Evolutionary conservation across 2,888 invertebrate species (phyloP), one percentile per base, ranked within the genome.

Genomic region (Drosophila pseudotakahashii): DNA sequence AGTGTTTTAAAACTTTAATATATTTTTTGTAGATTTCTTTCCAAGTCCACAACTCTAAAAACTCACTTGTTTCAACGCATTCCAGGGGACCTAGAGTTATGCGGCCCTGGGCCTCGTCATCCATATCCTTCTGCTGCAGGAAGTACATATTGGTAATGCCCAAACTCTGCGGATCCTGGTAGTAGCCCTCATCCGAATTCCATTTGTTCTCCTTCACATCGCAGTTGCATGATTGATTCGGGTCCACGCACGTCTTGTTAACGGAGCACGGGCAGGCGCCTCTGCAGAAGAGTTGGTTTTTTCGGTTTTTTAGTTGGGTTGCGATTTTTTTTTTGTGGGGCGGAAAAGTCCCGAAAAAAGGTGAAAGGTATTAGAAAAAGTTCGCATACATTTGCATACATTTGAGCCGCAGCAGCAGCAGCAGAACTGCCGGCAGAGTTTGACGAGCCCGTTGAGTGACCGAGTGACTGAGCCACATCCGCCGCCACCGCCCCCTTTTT

Each of bases 131-230:
- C 89, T 97, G 97, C 88, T 98, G 97, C 52, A 97, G 92, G 90
- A 98, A 97, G 78, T 96, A 96, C 96, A 98, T 97, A 90, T 97
- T 96, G 6, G 96, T 98, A 61, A 98, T 96, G 19, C 98, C 98
- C 75, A 98, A 93, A 88, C 97, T 97, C 78, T 94, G 94, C 0
- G 96, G 95, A 77, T 95, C 94, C 10, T 95, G 95, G 88, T 97
- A 96, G 79, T 95, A 96, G 4, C 98, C 98, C 92, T 97, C 97
- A 89, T 98, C 98, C 1, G 96, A 95, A 76, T 96, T 94, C 97
- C 97, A 98, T 91, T 97, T 96, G 79, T 95, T 96, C 89, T 96
- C 96, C 54, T 95, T 95, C 14, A 96, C 95, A 91, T 98, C 98
- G 90, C 98, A 98, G 92, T 98, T 98, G 93, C 98, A 98, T 80